Evolutionary conservation across 2,113 vertebrate species (phyloP), one percentile per base, ranked within the genome.

Genomic region (Eulacestoma nigropectus): DNA sequence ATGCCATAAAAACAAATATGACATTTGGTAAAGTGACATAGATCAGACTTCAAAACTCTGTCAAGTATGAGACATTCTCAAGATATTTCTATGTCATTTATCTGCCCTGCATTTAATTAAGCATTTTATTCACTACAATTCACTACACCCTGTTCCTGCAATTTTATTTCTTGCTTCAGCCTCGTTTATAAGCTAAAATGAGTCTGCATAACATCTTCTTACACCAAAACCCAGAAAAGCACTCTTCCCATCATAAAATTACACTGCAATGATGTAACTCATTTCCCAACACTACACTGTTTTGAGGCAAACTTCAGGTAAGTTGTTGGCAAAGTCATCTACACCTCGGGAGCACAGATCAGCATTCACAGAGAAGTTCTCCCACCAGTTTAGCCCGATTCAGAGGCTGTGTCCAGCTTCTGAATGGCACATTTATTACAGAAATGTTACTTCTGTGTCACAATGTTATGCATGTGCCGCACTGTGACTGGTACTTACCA

Each of bases 401-500:
- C 78, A 74, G 68, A 46, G 18, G 46, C 25, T 35, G 52, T 26
- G 49, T 30, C 82, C 35, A 35, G 30, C 77, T 88, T 64, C 79
- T 10, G 4, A 94, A 65, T 4, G 57, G 68, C 65, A 60, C 44
- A 18, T 78, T 78, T 77, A n/a, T 73, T 82, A 73, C 65, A 62
- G 33, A 73, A 90, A 44, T 0, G 0, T 21, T 37, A 26, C 41
- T 44, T 41, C 4, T 27, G 3, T 44, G 44, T 70, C 90, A 29
- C 26, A 50, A 46, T 2, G 3, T 42, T 39, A 15, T 17, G 49
- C 12, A 10, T 10, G 65, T 29, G 16, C 59, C 2, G 2, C 39
- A 2, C 5, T 7, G 87, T 44, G 77, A 69, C n/a, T 3, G 10
- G 83, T 32, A 98, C 98, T 94, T 96, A 99, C 99, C 99, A 98